Percentiles rank a stretch among this genome's conserved stretches.
phyloP scores from a whole-genome alignment of 2,113 vertebrate genomes.

The Aviceda subcristata region DNA sequence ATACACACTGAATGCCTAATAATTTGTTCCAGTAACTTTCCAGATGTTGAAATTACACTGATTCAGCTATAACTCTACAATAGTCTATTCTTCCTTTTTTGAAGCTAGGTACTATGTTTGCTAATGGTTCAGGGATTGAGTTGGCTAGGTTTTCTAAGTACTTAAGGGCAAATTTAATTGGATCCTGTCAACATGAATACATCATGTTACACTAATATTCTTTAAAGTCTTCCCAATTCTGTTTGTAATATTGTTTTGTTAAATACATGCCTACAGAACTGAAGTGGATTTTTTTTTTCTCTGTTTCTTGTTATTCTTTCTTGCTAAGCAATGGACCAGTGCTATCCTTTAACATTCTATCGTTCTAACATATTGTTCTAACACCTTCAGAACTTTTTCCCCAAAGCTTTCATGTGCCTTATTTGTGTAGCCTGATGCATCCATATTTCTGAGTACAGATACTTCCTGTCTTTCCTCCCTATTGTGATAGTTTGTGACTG shows the following conservation, averaged over 20 bases:
- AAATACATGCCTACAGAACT: neutral
- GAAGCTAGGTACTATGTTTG: neutral
- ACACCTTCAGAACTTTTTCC: neutral
- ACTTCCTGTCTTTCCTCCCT: neutral
- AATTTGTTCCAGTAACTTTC: neutral
- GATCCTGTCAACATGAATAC: neutral
- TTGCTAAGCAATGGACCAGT: neutral
- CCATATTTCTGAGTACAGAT: neutral
- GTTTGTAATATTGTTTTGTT: neutral
- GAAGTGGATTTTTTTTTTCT: neutral
- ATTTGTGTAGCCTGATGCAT: neutral
- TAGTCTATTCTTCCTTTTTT: neutral
- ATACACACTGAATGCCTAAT: neutral
- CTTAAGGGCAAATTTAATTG: conserved; percentile 32
- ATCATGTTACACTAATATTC: neutral
- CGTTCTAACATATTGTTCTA: neutral
- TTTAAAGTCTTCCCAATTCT: neutral
- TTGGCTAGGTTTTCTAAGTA: neutral
- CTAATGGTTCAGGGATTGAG: neutral
- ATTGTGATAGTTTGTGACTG: neutral
- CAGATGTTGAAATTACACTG: neutral
- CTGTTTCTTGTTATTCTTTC: neutral
- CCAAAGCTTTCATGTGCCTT: neutral
- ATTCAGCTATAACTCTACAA: neutral
- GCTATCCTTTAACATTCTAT: neutral